Percentiles rank a stretch among this genome's conserved stretches.
Conservation (phyloP, 2,888 invertebrate genomes). For the Rhagophthalmus giganteus region DNA sequence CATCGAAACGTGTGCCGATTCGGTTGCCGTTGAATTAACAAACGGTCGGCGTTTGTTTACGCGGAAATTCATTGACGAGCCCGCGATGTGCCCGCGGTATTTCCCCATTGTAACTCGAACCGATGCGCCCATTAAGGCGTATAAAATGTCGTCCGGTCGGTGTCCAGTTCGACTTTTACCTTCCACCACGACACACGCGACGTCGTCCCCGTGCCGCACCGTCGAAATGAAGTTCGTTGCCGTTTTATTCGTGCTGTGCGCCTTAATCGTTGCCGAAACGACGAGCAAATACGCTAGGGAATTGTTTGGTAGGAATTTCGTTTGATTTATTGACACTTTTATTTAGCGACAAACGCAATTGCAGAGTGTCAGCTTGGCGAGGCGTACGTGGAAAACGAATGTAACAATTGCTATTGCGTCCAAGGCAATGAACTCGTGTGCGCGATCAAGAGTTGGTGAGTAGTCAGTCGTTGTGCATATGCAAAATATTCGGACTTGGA, state of each 20-base stretch:
- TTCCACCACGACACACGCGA: no score
- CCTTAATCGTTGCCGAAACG: background rate
- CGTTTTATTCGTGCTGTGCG: background rate
- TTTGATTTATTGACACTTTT: background rate
- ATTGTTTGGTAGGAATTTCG: conserved; percentile 2
- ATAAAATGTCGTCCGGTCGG: no score
- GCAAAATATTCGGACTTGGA: no score
- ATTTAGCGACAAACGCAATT: background rate
- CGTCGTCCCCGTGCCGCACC: no score
- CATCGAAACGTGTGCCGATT: no score
- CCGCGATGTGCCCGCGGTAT: no score
- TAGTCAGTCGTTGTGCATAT: no score
- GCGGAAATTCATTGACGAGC: background rate
- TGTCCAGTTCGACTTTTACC: no score
- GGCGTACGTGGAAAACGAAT: background rate
- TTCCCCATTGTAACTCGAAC: no score
- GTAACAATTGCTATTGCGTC: conserved; percentile 1
- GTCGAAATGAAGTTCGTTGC: background rate
- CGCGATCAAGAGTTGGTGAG: background rate
- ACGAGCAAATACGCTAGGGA: background rate
- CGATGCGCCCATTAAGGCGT: no score
- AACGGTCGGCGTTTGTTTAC: background rate
- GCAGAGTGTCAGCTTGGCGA: conserved; percentile 3
- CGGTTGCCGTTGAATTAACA: background rate
- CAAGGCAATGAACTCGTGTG: background rate